Conservation (phyloP, 2,888 invertebrate genomes). For the Prionchulus punctatus region DNA sequence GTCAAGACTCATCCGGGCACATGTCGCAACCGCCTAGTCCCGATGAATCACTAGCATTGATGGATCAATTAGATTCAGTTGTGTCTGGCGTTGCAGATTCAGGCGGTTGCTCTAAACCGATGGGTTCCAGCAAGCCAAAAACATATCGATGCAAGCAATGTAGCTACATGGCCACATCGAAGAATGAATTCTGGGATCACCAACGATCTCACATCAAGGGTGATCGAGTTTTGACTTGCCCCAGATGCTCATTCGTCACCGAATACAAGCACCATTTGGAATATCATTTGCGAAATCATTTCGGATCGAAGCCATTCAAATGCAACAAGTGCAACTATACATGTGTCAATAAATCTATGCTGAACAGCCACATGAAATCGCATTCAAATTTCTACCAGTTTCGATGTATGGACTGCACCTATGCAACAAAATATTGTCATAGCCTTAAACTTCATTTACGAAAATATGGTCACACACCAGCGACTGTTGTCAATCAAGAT, state of each 20-base stretch:
- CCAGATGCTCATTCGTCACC: conserved; percentile 87
- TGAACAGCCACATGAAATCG: conserved; percentile 90
- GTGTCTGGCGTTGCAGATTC: neutral
- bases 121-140: conserved; percentile 41
- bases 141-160: conserved; percentile 84
- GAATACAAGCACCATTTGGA: conserved; percentile 97
- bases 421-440: conserved; percentile 94
- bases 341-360: conserved; percentile 97
- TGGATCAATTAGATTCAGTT: neutral
- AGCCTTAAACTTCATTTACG: conserved; percentile 82
- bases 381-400: conserved; percentile 48
- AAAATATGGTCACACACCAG: conserved; percentile 76
- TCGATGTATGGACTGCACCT: conserved; percentile 69
- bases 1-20: no score
- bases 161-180: conserved; percentile 62
- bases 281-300: conserved; percentile 85
- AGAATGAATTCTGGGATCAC: conserved; percentile 85
- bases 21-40: no score
- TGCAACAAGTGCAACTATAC: conserved; percentile 41
- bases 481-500: conserved; percentile 70
- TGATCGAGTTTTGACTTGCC: conserved; percentile 75
- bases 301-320: conserved; percentile 83
- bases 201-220: conserved; percentile 69
- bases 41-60: no score
- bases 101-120: neutral